Evolutionary conservation across 2,888 invertebrate genomes (phyloP).

Genomic region (Ganaspis brasiliensis): DNA sequence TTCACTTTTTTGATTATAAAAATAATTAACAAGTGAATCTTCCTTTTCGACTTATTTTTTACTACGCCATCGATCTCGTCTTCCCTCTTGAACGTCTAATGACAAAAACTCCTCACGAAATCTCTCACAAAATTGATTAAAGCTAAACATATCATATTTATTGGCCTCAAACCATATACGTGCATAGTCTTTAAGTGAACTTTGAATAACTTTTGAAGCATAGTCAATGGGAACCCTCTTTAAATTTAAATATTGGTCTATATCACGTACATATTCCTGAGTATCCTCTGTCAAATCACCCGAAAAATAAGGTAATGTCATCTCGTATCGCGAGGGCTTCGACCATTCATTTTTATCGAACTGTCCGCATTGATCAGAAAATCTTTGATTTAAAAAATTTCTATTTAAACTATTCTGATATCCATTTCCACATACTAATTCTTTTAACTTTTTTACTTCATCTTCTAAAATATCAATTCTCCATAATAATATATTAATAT

Average conservation of each 20-base stretch:
- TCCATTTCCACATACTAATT: neutral
- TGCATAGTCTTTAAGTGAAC: neutral
- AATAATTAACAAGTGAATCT: neutral
- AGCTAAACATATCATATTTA: neutral
- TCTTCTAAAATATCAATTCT: neutral
- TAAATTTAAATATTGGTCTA: neutral
- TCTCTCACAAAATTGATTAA: neutral
- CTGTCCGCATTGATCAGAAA: neutral
- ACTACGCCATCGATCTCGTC: neutral
- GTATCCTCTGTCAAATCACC: neutral
- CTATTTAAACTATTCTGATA: neutral
- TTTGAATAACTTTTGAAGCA: neutral
- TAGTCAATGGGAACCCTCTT: neutral
- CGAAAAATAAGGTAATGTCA: neutral
- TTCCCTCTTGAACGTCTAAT: neutral
- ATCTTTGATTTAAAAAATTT: neutral
- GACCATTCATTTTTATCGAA: neutral
- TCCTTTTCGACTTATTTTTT: neutral
- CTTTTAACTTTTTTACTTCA: neutral
- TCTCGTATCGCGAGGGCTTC: neutral
- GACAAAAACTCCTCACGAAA: neutral
- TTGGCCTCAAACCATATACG: neutral
- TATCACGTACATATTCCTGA: neutral
- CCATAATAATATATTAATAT: neutral
- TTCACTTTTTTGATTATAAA: neutral